Percentiles rank a stretch among this genome's conserved stretches.
phyloP scores from a whole-genome alignment of 2,113 vertebrate species.

The Fulica atra region DNA sequence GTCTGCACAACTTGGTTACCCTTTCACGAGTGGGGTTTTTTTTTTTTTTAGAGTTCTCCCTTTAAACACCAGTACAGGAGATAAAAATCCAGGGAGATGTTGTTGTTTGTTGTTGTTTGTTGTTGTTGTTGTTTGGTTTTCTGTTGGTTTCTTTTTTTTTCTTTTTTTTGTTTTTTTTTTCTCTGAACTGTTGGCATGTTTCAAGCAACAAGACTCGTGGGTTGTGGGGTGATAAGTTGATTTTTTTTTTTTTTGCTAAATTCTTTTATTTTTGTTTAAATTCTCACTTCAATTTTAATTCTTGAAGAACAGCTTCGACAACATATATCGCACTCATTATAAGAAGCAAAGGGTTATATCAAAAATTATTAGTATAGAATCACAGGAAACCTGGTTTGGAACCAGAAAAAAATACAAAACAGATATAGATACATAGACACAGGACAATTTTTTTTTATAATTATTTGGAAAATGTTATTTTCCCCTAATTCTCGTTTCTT shows the following conservation, averaged over 20 bases:
- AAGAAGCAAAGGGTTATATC: constrained; percentile 99
- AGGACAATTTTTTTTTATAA: constrained; percentile 98
- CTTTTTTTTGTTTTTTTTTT: neutral
- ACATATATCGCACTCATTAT: constrained; percentile 99
- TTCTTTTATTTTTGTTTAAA: constrained; percentile 98
- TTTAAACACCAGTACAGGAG: neutral
- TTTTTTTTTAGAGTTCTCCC: neutral
- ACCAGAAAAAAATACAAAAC: constrained; percentile 99
- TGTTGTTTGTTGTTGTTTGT: neutral
- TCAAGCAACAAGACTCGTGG: constrained; percentile 90
- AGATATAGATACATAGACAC: constrained; percentile 99
- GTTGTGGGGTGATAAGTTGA: constrained; percentile 36
- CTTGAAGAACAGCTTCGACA: constrained; percentile 99
- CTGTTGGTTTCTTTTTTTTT: neutral
- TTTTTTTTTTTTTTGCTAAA: constrained; percentile 91
- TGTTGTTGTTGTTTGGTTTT: neutral
- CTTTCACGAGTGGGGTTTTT: neutral
- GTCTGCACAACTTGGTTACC: neutral
- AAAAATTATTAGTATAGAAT: constrained; percentile 99
- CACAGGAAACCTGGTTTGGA: constrained; percentile 99
- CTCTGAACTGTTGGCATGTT: constrained; percentile 49
- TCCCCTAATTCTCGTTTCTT: constrained; percentile 95
- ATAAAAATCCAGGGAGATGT: neutral
- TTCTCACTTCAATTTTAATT: constrained; percentile 99
- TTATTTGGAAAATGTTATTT: constrained; percentile 99